Evolutionary conservation across 2,888 invertebrate genomes (phyloP), one percentile per base, ranked within the genome.

Genomic region (Parnassius apollo): DNA sequence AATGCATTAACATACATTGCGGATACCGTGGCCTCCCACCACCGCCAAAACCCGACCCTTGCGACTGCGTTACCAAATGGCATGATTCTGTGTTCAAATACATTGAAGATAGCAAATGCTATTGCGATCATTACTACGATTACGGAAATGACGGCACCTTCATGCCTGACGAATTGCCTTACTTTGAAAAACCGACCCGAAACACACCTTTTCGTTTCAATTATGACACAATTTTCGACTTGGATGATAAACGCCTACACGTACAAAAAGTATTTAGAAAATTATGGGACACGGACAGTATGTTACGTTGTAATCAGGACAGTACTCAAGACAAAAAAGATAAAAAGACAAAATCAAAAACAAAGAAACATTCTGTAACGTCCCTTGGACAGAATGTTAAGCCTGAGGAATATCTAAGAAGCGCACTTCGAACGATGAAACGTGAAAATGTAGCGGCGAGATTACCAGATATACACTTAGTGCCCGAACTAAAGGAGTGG

Each of bases 401-500:
- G 56, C 80, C 84, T 0, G 75, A 78, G 68, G 87, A 89, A 58
- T 91, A 90, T 66, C 75, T 91, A 48, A 82, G 77, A 69, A 86
- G 86, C 65, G 89, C 86, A 11, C 68, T 91, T 51, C 72, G 81
- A 42, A 69, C 72, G 1, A 77, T 89, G 82, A 74, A 80, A 50
- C 73, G 72, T 0, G 64, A 73, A 0, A 90, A 90, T 69, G 62
- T 85, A 0, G 90, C 90, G 55, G 88, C 91, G 2, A 78, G 82
- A 10, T 71, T 91, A 46, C 91, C 91, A 0, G 89, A 90, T 52
- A 67, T 86, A 18, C 83, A 90, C 62, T 70, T 83, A 42, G 85
- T 79, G 2, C 88, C 91, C 9, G 89, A 88, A 64, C 76, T 91
- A 7, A 78, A 76, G 45, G 89, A 86, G 71, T 91, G 91, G 91